These are phyloP conservation scores for Xenops minutus DNA, from an alignment of 2,797 vertebrate species.

Conservation along the genomic window DNA sequence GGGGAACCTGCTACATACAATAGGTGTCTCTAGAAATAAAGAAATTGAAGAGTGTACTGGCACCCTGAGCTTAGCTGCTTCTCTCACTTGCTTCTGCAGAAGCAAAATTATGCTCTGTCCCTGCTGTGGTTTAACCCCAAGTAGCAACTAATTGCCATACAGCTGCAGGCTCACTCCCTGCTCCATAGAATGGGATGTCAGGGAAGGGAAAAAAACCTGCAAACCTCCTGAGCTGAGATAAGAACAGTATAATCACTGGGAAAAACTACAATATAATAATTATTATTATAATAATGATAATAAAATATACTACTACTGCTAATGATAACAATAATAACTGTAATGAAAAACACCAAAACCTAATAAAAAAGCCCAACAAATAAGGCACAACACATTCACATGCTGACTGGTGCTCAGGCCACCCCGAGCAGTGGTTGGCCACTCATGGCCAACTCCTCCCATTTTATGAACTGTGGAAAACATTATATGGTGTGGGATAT, in stretches of 20 bases:
- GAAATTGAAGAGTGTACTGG: background rate
- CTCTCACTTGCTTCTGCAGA: background rate
- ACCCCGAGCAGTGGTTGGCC: background rate
- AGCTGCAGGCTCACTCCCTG: background rate
- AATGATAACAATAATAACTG: background rate
- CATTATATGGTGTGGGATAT: accelerated
- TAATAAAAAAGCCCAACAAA: background rate
- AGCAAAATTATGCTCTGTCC: background rate
- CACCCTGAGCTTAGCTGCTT: background rate
- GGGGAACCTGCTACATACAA: background rate
- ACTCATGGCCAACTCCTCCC: too few relatives aligned
- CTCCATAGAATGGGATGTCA: background rate
- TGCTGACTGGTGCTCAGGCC: background rate
- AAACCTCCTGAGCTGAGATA: background rate
- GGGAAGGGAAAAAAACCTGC: background rate
- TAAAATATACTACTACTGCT: background rate
- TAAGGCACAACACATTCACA: background rate
- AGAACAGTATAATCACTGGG: background rate
- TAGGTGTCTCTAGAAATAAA: background rate
- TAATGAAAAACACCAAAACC: background rate
- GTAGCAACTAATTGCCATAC: background rate
- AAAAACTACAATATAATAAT: background rate
- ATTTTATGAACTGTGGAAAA: accelerated
- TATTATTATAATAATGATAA: background rate
- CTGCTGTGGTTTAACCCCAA: background rate